phyloP scores from a whole-genome alignment of 2,888 invertebrate genomes.

The Drosophila mulleri region DNA sequence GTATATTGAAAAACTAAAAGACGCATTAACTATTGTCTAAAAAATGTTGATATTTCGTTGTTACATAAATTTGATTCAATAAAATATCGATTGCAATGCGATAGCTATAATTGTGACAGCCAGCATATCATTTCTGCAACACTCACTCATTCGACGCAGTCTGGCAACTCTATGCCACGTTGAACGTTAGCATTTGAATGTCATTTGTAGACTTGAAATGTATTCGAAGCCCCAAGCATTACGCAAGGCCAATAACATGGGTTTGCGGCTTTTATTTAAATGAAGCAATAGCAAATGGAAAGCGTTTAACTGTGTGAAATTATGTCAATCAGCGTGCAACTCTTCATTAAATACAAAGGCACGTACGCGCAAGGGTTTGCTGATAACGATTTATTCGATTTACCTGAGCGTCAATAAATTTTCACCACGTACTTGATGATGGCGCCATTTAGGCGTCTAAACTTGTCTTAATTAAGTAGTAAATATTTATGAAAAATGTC shows the following conservation, averaged over 20 bases:
- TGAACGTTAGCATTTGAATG: constrained; percentile 15
- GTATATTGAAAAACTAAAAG: constrained; percentile 28
- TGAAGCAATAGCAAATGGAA: constrained; percentile 60
- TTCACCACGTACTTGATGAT: constrained; percentile 72
- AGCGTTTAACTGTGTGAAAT: constrained; percentile 60
- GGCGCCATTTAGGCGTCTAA: constrained; percentile 60
- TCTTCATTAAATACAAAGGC: constrained; percentile 50
- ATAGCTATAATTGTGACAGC: neutral
- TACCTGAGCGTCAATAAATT: constrained; percentile 61
- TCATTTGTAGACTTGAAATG: neutral
- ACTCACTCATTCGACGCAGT: constrained; percentile 27
- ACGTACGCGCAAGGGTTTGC: constrained; percentile 52
- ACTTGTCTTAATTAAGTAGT: constrained; percentile 50
- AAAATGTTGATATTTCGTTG: neutral
- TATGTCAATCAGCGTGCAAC: constrained; percentile 57
- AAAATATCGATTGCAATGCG: constrained; percentile 14
- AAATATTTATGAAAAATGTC: constrained; percentile 15
- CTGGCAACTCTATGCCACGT: constrained; percentile 11
- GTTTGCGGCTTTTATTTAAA: constrained; percentile 59
- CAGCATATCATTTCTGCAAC: constrained; percentile 2
- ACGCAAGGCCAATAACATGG: constrained; percentile 40
- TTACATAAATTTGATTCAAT: neutral
- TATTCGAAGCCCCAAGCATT: constrained; percentile 31
- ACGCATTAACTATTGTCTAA: constrained; percentile 33
- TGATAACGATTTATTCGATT: constrained; percentile 63